phyloP scores from a whole-genome alignment of 2,797 vertebrate species.

The Alca torda region DNA sequence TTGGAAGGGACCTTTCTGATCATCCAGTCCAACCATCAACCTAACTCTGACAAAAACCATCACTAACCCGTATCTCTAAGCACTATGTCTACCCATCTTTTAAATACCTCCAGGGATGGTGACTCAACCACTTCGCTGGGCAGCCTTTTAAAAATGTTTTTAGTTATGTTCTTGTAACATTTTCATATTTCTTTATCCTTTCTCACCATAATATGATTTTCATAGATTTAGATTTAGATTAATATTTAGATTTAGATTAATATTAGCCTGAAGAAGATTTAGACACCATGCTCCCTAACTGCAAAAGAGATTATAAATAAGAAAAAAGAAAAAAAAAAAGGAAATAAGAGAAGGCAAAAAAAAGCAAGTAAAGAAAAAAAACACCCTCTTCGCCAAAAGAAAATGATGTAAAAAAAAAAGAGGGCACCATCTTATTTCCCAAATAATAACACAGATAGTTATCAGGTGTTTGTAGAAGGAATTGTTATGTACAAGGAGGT shows the following conservation, averaged over 20 bases:
- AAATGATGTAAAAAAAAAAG: background rate
- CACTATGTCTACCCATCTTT: no score
- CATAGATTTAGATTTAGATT: background rate
- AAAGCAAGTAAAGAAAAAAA: accelerated
- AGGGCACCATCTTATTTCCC: background rate
- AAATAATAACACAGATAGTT: background rate
- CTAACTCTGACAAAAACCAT: no score
- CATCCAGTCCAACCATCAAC: no score
- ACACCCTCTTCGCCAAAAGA: accelerated
- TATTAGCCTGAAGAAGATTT: background rate
- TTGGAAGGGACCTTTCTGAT: no score
- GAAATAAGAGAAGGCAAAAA: background rate
- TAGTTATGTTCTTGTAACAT: background rate
- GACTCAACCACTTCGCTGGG: no score
- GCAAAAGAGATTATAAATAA: background rate
- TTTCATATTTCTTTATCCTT: background rate
- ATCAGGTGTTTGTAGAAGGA: background rate
- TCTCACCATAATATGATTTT: background rate
- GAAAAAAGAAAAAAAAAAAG: background rate
- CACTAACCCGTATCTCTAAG: no score
- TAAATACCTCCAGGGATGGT: no score
- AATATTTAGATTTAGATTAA: background rate
- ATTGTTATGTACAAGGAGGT: background rate
- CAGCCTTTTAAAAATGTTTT: no score
- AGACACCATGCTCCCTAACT: background rate